Conservation (phyloP, 2,797 vertebrate species). For the Okamejei kenojei region DNA sequence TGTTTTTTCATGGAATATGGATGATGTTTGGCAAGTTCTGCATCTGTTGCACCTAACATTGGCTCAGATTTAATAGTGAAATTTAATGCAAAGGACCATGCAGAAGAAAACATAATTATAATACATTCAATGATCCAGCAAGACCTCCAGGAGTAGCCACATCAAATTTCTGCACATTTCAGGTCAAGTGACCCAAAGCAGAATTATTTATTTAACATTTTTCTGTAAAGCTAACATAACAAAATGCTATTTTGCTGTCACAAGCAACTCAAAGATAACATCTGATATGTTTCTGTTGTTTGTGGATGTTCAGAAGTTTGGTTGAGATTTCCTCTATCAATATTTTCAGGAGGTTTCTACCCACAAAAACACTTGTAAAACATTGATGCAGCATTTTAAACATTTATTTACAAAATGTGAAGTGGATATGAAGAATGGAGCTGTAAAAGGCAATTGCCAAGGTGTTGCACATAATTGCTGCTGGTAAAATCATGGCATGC, state of each 20-base stretch:
- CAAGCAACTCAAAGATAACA: not conserved
- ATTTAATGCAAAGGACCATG: not conserved
- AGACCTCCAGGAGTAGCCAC: not conserved
- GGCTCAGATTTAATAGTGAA: not conserved
- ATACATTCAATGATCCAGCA: not conserved
- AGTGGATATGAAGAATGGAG: not conserved
- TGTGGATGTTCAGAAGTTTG: too few species aligned
- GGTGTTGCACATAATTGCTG: not conserved
- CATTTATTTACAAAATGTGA: not conserved
- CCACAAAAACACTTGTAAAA: not conserved
- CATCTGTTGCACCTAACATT: not conserved
- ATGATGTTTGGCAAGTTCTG: too few species aligned
- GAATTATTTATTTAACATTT: not conserved
- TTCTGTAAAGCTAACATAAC: not conserved
- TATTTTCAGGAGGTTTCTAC: not conserved
- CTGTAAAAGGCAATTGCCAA: not conserved
- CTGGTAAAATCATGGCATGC: not conserved
- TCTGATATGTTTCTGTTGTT: not conserved
- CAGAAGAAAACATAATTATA: not conserved
- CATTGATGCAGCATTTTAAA: not conserved
- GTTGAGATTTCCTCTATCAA: not conserved
- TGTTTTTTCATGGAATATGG: too few species aligned
- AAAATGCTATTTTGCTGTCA: not conserved
- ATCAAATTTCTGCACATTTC: not conserved
- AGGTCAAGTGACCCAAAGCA: not conserved